A percentile compares a stretch with the other conserved stretches of the same genome.
Evolutionary conservation across 1,140 invertebrate species (phyloP).

Genomic region (Aplysia californica): DNA sequence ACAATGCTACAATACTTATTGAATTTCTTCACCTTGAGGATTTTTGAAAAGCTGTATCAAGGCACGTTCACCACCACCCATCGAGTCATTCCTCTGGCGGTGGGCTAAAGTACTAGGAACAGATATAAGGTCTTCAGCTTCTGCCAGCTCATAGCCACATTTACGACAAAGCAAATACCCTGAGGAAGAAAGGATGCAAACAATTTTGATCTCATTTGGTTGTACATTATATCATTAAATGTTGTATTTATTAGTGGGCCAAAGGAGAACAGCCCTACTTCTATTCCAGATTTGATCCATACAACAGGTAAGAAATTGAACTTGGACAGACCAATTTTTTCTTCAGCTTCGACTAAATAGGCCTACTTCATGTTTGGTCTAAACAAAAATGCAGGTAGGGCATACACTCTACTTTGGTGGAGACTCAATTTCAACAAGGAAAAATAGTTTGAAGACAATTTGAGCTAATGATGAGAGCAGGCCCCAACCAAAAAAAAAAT

Average conservation of each 20-base stretch:
- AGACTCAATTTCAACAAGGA: too few relatives aligned
- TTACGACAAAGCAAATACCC: slow-evolving; percentile 55
- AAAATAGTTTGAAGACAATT: too few relatives aligned
- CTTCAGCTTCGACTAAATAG: neutral
- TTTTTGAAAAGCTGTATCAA: slow-evolving; percentile 60
- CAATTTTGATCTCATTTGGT: too few relatives aligned
- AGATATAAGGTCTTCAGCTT: slow-evolving; percentile 40
- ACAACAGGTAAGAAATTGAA: neutral
- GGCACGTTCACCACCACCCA: slow-evolving; percentile 37
- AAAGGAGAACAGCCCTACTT: neutral
- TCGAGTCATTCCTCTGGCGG: slow-evolving; percentile 53
- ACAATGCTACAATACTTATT: too few relatives aligned
- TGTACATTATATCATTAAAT: too few relatives aligned
- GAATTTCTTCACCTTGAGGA: slow-evolving; percentile 47
- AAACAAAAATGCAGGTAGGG: too few relatives aligned
- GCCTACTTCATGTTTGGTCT: too few relatives aligned
- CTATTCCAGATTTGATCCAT: neutral
- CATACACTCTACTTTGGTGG: too few relatives aligned
- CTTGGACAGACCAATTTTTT: neutral
- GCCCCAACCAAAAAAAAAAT: too few relatives aligned
- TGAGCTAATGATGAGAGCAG: too few relatives aligned
- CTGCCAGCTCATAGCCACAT: slow-evolving; percentile 55
- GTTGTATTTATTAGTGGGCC: neutral
- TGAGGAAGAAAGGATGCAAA: slow-evolving; percentile 33
- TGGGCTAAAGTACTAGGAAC: slow-evolving; percentile 45